Evolutionary conservation across 2,113 vertebrate species (phyloP).

Genomic region (Entelurus aequoreus): DNA sequence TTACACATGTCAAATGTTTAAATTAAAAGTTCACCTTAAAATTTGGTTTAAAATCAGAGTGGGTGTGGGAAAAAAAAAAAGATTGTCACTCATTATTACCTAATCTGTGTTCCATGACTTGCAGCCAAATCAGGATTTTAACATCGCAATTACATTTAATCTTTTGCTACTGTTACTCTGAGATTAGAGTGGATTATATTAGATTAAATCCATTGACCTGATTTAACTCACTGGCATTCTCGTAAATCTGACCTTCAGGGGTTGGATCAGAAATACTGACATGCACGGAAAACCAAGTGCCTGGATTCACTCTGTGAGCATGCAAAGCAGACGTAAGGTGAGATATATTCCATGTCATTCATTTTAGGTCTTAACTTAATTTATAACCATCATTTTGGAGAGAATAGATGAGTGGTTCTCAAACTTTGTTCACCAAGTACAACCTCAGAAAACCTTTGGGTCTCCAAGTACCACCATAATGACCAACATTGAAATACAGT

Average conservation of each 20-base stretch:
- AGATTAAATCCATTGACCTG: constrained; percentile 66
- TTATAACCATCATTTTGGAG: constrained; percentile 30
- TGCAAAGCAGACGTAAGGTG: not conserved
- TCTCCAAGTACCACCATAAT: no score
- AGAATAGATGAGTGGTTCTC: not conserved
- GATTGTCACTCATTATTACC: not conserved
- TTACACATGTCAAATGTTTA: no score
- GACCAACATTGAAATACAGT: no score
- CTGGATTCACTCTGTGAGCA: not conserved
- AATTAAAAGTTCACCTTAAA: not conserved
- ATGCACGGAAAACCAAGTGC: constrained; percentile 8
- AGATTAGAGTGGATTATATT: constrained; percentile 67
- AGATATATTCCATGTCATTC: not conserved
- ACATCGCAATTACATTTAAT: constrained; percentile 61
- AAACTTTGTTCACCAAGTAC: no score
- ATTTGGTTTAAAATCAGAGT: not conserved
- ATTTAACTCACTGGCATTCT: constrained; percentile 54
- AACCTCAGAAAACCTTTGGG: not conserved
- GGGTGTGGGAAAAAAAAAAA: not conserved
- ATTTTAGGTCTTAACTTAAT: not conserved
- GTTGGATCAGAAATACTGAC: constrained; percentile 23
- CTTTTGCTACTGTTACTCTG: constrained; percentile 41
- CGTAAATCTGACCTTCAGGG: constrained; percentile 45
- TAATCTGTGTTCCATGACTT: constrained; percentile 20
- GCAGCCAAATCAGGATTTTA: constrained; percentile 51